Conservation (phyloP, 2,113 vertebrate genomes). For the Zosterops pallidus region DNA sequence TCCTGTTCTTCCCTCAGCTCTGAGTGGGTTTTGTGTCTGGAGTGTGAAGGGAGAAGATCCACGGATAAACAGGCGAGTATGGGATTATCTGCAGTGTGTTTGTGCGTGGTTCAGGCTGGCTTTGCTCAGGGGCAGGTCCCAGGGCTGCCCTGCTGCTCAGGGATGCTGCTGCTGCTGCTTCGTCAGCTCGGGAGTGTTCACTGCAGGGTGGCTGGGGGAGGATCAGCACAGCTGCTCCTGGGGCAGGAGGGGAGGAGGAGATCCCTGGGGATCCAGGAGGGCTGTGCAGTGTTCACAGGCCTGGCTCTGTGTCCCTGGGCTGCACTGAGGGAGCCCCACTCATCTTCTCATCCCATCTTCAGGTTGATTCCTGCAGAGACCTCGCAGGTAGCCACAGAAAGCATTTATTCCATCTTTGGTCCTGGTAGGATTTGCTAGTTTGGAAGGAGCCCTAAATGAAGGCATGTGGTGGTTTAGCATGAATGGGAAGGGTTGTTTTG, state of each 20-base stretch:
- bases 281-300: neutral
- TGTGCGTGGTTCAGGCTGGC: neutral
- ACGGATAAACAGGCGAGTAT: neutral
- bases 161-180: neutral
- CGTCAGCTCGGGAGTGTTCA: fast-evolving
- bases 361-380: neutral
- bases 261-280: neutral
- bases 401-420: neutral
- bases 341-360: neutral
- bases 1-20: slow-evolving; percentile 5
- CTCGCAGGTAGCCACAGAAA: neutral
- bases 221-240: neutral
- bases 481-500: too few species aligned
- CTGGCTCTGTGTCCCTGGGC: neutral
- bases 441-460: neutral
- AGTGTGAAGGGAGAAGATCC: slow-evolving; percentile 1
- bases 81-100: neutral
- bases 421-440: neutral
- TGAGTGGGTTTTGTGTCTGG: slow-evolving; percentile 26
- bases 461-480: too few species aligned
- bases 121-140: neutral
- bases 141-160: neutral
- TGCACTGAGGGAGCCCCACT: neutral
- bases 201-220: neutral
- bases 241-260: neutral